Conservation (phyloP, 2,888 invertebrate genomes). For the Nudaria mundana region DNA sequence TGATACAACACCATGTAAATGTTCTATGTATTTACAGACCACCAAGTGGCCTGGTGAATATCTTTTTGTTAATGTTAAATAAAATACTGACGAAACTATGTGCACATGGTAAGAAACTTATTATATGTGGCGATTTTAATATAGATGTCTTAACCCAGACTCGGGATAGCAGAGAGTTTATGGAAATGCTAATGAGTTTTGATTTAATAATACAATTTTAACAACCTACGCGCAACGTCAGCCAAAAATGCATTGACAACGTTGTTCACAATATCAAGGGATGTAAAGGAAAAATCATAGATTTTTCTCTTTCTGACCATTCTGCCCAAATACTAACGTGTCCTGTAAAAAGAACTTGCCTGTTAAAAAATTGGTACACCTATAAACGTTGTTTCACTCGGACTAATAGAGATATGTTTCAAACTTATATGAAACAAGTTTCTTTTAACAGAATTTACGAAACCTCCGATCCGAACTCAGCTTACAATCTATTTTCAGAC, state of each 20-base stretch:
- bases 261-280: not conserved
- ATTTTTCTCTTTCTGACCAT: not conserved
- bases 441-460: not conserved
- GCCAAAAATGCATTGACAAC: not conserved
- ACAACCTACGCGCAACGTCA: too few species aligned
- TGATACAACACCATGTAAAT: too few species aligned
- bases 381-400: not conserved
- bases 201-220: too few species aligned
- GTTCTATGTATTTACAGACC: too few species aligned
- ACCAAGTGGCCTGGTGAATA: too few species aligned
- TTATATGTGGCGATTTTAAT: too few species aligned
- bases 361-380: conserved; percentile 3
- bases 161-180: too few species aligned
- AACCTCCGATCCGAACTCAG: not conserved
- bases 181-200: too few species aligned
- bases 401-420: not conserved
- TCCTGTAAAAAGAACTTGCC: not conserved
- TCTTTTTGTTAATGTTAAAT: too few species aligned
- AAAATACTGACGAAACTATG: too few species aligned
- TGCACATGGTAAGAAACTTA: too few species aligned
- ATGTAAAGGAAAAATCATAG: not conserved
- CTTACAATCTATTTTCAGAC: conserved; percentile 5
- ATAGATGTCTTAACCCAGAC: too few species aligned
- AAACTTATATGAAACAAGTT: not conserved
- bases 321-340: not conserved